These are phyloP conservation scores for Cotesia chilonis DNA, from an alignment of 1,140 invertebrate species.

Conservation along the genomic window DNA sequence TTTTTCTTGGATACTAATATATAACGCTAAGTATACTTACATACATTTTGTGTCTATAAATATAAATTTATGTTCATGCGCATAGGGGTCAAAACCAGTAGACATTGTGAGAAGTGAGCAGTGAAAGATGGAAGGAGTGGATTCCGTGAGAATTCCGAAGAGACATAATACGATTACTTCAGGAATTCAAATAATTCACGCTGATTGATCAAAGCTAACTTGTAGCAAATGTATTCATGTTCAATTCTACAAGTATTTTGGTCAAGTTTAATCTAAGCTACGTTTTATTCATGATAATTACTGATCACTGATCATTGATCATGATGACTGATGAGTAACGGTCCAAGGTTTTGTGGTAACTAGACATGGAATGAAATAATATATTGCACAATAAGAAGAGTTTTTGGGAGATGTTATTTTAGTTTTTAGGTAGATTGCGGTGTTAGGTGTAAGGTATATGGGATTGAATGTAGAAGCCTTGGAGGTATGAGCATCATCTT, in stretches of 20 bases:
- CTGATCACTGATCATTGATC: too few relatives aligned
- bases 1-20: slow-evolving; percentile 18
- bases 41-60: too few relatives aligned
- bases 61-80: too few relatives aligned
- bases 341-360: too few relatives aligned
- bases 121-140: neutral
- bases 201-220: slow-evolving; percentile 1
- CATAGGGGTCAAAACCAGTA: too few relatives aligned
- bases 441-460: too few relatives aligned
- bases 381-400: too few relatives aligned
- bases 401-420: too few relatives aligned
- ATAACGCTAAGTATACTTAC: neutral
- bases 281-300: too few relatives aligned
- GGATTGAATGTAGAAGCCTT: slow-evolving; percentile 1
- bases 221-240: neutral
- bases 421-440: too few relatives aligned
- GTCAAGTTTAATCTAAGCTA: neutral
- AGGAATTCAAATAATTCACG: slow-evolving; percentile 14
- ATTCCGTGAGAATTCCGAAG: slow-evolving; percentile 21
- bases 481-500: slow-evolving; percentile 35
- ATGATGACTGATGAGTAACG: too few relatives aligned
- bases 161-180: slow-evolving; percentile 13
- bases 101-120: neutral
- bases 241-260: neutral
- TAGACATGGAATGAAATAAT: too few relatives aligned